Evolutionary conservation across 2,888 invertebrate species (phyloP).

Genomic region (Monopis laevigella): DNA sequence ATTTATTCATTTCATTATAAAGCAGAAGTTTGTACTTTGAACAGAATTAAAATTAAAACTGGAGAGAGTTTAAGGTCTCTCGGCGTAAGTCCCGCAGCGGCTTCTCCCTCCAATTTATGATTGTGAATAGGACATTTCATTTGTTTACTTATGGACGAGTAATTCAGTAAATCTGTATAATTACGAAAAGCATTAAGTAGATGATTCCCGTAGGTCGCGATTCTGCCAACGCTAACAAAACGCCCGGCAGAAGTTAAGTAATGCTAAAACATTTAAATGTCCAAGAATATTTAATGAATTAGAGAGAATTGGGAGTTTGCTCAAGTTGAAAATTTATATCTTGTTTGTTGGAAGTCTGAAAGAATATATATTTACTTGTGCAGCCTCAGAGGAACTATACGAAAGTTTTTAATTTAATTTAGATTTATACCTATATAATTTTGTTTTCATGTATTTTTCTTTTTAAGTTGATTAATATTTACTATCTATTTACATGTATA

Average conservation of each 20-base stretch:
- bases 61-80: conserved; percentile 19
- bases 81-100: conserved; percentile 12
- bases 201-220: conserved; percentile 40
- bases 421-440: too few relatives aligned
- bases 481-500: too few relatives aligned
- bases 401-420: too few relatives aligned
- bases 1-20: conserved; percentile 3
- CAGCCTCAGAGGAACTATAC: too few relatives aligned
- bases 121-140: conserved; percentile 60
- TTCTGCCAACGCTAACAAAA: conserved; percentile 41
- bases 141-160: conserved; percentile 65
- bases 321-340: conserved; percentile 3
- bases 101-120: conserved; percentile 41
- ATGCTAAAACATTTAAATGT: conserved; percentile 63
- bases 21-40: conserved; percentile 2
- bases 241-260: conserved; percentile 43
- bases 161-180: conserved; percentile 66
- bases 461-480: too few relatives aligned
- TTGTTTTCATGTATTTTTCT: too few relatives aligned
- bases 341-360: too few relatives aligned
- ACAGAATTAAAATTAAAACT: conserved; percentile 9
- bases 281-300: conserved; percentile 26
- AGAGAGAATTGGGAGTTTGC: conserved; percentile 7
- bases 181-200: conserved; percentile 56
- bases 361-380: too few relatives aligned